Percentiles rank a stretch among this genome's conserved stretches.
Conservation (phyloP, 2,888 invertebrate genomes). For the Homarus gammarus region DNA sequence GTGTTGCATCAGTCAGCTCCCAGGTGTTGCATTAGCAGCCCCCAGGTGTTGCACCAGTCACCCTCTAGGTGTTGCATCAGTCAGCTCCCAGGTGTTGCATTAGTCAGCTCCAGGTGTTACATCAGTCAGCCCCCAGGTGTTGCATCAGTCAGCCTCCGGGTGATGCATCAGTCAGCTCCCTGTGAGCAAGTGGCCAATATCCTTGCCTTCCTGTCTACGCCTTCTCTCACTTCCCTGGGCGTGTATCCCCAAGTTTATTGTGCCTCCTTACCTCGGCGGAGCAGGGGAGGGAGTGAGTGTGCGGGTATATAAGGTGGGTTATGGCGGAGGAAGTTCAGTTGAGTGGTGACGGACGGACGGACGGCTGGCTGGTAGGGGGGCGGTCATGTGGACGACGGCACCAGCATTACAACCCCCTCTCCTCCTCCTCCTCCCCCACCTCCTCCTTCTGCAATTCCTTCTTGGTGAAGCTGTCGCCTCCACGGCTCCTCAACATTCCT, state of each 20-base stretch:
- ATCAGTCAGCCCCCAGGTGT: too few species aligned
- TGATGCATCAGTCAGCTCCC: too few species aligned
- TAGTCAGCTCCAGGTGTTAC: too few species aligned
- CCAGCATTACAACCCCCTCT: not conserved
- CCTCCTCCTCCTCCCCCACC: not conserved
- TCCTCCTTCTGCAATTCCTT: not conserved
- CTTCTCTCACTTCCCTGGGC: too few species aligned
- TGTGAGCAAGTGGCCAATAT: too few species aligned
- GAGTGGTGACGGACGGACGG: constrained; percentile 17
- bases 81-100: too few species aligned
- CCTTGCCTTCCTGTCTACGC: not conserved
- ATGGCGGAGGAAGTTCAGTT: constrained; percentile 33
- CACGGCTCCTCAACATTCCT: not conserved
- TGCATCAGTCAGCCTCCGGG: too few species aligned
- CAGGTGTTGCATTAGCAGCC: too few species aligned
- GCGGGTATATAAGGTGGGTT: constrained; percentile 8
- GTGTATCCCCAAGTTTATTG: not conserved
- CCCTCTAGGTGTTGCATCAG: too few species aligned
- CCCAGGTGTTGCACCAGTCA: too few species aligned
- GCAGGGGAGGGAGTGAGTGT: constrained; percentile 3
- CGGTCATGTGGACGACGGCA: not conserved
- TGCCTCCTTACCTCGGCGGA: not conserved
- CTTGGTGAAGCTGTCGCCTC: not conserved
- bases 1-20: too few species aligned
- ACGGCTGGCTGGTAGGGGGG: not conserved